Evolutionary conservation across 2,888 invertebrate species (phyloP).

Genomic region (Lasioglossum pauxillum): DNA sequence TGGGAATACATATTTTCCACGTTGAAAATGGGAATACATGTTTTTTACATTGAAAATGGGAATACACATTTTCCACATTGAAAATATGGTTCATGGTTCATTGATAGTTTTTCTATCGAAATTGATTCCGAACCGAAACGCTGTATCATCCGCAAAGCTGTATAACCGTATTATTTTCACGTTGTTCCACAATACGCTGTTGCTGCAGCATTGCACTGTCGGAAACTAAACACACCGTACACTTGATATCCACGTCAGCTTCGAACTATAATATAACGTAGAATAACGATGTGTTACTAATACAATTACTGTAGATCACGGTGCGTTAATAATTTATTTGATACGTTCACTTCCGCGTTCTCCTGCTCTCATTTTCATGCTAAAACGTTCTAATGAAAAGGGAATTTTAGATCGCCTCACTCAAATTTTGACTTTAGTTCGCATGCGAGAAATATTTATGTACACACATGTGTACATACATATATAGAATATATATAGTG

Average conservation of each 20-base stretch:
- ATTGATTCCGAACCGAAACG: background rate
- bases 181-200: background rate
- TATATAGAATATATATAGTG: background rate
- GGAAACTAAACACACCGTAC: background rate
- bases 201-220: background rate
- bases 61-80: too few species aligned
- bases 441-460: background rate
- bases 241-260: background rate
- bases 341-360: background rate
- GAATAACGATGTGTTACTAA: background rate
- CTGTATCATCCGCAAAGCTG: background rate
- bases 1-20: too few species aligned
- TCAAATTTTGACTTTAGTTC: background rate
- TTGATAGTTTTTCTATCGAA: background rate
- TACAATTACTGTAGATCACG: background rate
- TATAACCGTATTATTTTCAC: background rate
- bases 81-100: too few species aligned
- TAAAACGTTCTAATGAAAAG: constrained; percentile 10
- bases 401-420: constrained; percentile 5
- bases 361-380: background rate
- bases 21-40: too few species aligned
- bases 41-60: too few species aligned
- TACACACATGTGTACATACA: background rate
- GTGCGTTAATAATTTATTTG: background rate
- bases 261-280: background rate